Evolutionary conservation across 2,797 vertebrate species (phyloP), one percentile per base, ranked within the genome.

Genomic region (Diceros bicornis): DNA sequence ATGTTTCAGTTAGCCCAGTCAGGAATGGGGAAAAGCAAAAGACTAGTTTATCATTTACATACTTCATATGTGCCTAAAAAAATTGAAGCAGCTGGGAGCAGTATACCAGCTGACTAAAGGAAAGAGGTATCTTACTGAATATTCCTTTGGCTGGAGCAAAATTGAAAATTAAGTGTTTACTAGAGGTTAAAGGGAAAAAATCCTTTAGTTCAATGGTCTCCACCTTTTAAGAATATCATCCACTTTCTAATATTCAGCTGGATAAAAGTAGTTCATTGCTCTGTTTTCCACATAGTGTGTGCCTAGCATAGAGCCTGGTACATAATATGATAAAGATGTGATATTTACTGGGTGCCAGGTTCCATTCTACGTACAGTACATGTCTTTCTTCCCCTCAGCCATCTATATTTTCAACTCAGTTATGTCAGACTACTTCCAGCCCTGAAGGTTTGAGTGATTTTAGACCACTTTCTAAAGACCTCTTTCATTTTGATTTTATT

Each of bases 401-500:
- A 18, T 44, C 37, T 94, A 4, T 64, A 10, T 84, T 88, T 94
- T 77, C 57, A 81, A 3, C 41, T 89, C 41, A 74, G 7, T 94
- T 92, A 69, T 75, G 47, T 93, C 72, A 85, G 59, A 75, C 68
- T 64, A 18, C 52, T 57, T 94, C n/a, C 4, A 66, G 44, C 47
- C 96, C 25, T 94, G 9, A 25, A 41, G 14, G n/a, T 7, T 61
- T 52, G 79, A 8, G 4, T 96, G 78, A 68, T 81, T 92, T 93
- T 93, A 91, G 41, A 14, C 25, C 11, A 27, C 37, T 94, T 93
- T 96, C 72, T 75, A 75, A 85, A 96, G 92, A 89, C 59, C 13
- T 1, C 8, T 72, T 92, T 97, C 6, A 50, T 95, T 96, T 81
- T 92, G 4, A 86, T 55, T 96, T 91, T 77, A 81, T 55, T 88